Evolutionary conservation across 2,888 invertebrate species (phyloP), one percentile per base, ranked within the genome.

Genomic region (Microctonus brassicae): DNA sequence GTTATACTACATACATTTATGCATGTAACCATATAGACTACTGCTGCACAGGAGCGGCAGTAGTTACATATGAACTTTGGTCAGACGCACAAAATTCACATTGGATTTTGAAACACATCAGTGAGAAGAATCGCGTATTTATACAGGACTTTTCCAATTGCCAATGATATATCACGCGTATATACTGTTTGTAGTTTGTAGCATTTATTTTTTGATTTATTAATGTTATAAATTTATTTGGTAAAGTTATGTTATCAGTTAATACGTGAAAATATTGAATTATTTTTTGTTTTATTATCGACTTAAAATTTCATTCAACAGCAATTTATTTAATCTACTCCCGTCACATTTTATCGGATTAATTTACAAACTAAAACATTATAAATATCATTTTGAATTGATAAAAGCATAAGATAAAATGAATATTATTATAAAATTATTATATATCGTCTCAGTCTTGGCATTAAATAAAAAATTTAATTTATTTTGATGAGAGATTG

Each of bases 141-240:
- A 29, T 26, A 33, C n/a, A 34, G n/a, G 10, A 29, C n/a, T 33
- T 20, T 7, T 29, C 10, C 34, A 34, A 58, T 24, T 33, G 4
- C 10, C 58, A 6, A 34, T 58, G 58, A 58, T 58, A 58, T 29
- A 58, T 58, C 17, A 29, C 13, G 6, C 26, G 9, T 29, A 10
- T 29, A 57, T 10, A 9, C 6, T 34, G 13, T 58, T 58, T 58
- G 58, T 33, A 7, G 47, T 39, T n/a, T n/a, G n/a, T n/a, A n/a
- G 58, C 34, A 58, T 58, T 58, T 58, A 58, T 58, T 47, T 58
- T 34, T 34, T n/a, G 34, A 58, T 58, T 58, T 34, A 34, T 58
- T n/a, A 58, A n/a, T 58, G n/a, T 58, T 17, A 13, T 34, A 33
- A 29, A 33, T 34, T 58, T 58, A 33, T 34, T 58, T 9, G 7